A percentile compares a stretch with the other conserved stretches of the same genome.
Conservation (phyloP, 2,888 invertebrate species). For the Pseudococcus viburni region DNA sequence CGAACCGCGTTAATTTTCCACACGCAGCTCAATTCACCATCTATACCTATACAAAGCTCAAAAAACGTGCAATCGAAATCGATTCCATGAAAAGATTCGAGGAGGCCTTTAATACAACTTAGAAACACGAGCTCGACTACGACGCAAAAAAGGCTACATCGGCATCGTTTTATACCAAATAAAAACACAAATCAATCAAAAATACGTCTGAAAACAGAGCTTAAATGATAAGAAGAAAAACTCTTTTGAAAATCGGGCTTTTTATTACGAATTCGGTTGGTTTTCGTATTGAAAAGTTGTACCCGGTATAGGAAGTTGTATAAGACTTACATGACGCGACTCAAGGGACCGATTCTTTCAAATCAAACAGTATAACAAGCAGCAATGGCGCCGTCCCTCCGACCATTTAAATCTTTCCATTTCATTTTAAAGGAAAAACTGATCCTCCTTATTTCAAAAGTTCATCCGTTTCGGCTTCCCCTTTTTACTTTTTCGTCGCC, state of each 20-base stretch:
- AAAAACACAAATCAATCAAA: slow-evolving; percentile 55
- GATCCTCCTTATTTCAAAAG: slow-evolving; percentile 66
- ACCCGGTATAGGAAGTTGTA: slow-evolving; percentile 47
- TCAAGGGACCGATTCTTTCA: slow-evolving; percentile 66
- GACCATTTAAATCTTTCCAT: slow-evolving; percentile 62
- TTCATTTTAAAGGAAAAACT: slow-evolving; percentile 64
- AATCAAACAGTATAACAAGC: slow-evolving; percentile 66
- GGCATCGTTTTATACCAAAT: neutral
- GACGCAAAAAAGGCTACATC: neutral
- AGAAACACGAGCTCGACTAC: neutral
- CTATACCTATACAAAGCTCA: slow-evolving; percentile 43
- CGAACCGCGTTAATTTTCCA: slow-evolving; percentile 66
- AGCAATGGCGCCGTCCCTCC: slow-evolving; percentile 58
- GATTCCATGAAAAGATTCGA: neutral
- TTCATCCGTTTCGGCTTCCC: slow-evolving; percentile 67
- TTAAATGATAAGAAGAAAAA: slow-evolving; percentile 28
- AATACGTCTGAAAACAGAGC: slow-evolving; percentile 42
- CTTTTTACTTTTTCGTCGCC: slow-evolving; percentile 67
- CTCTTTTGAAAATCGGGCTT: slow-evolving; percentile 43
- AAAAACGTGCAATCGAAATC: slow-evolving; percentile 63
- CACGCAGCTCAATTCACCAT: no score
- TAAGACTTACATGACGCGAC: slow-evolving; percentile 61
- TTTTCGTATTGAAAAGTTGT: slow-evolving; percentile 60
- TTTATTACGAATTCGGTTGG: slow-evolving; percentile 35
- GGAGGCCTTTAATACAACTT: neutral